Percentiles rank a stretch among this genome's conserved stretches.
Conservation (phyloP, 2,888 invertebrate species). For the Catocala fraxini region DNA sequence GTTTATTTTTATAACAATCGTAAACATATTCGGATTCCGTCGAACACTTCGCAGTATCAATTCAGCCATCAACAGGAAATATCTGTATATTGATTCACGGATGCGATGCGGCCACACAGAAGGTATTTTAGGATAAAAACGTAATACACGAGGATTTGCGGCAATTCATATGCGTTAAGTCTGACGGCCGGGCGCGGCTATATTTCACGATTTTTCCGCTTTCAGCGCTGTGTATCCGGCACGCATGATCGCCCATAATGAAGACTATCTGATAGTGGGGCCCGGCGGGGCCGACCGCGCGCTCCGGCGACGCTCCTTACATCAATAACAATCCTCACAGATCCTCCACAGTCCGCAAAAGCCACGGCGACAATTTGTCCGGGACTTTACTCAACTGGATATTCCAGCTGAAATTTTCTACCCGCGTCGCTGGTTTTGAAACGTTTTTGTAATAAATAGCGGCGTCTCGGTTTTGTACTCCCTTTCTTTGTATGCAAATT, state of each 20-base stretch:
- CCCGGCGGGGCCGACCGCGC: conserved; percentile 43
- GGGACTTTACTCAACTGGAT: conserved; percentile 69
- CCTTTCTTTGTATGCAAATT: conserved; percentile 53
- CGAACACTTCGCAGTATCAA: conserved; percentile 20
- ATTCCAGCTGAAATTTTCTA: conserved; percentile 59
- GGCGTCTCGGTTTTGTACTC: conserved; percentile 51
- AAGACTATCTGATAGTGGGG: conserved; percentile 73
- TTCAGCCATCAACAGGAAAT: conserved; percentile 45
- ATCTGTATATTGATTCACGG: conserved; percentile 54
- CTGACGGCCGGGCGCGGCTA: conserved; percentile 57
- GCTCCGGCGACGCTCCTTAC: conserved; percentile 55
- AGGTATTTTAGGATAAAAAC: conserved; percentile 59
- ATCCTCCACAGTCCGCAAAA: conserved; percentile 72
- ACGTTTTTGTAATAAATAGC: conserved; percentile 58
- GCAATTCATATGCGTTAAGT: conserved; percentile 69
- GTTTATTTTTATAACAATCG: conserved; percentile 30
- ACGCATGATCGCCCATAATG: conserved; percentile 79
- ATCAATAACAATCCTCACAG: conserved; percentile 80
- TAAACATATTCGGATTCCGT: conserved; percentile 28
- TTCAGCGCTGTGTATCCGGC: conserved; percentile 63
- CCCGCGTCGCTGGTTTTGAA: conserved; percentile 52
- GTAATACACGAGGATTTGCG: conserved; percentile 63
- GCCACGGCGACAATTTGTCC: conserved; percentile 75
- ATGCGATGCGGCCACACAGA: conserved; percentile 32
- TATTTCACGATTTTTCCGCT: conserved; percentile 75